phyloP scores from a whole-genome alignment of 2,888 invertebrate species.

The Atethmia centrago region DNA sequence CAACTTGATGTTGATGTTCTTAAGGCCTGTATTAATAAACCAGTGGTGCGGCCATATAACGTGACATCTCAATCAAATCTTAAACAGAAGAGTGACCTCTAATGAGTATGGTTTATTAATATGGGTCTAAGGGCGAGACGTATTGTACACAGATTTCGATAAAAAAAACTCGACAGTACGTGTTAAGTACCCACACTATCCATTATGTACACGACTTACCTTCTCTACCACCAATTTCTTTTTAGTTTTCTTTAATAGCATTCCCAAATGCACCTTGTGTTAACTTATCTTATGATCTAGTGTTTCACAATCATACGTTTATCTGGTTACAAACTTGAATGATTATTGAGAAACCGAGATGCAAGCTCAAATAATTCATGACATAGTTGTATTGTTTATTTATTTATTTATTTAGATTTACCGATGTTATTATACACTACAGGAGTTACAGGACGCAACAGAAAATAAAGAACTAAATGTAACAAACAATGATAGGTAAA shows the following conservation, averaged over 20 bases:
- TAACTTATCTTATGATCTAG: conserved; percentile 5
- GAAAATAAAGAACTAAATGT: too few species aligned
- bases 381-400: background rate
- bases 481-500: too few species aligned
- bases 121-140: background rate
- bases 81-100: background rate
- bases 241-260: conserved; percentile 20
- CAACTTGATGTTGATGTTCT: conserved; percentile 2
- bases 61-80: background rate
- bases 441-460: too few species aligned
- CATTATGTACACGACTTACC: conserved; percentile 43
- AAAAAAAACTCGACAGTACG: background rate
- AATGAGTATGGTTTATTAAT: conserved; percentile 8
- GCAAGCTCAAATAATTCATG: background rate
- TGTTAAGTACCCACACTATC: conserved; percentile 28
- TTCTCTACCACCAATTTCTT: conserved; percentile 30
- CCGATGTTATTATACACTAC: too few species aligned
- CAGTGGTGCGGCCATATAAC: background rate
- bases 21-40: background rate
- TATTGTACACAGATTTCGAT: conserved; percentile 20
- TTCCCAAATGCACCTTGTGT: conserved; percentile 42
- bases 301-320: conserved; percentile 20
- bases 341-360: conserved; percentile 9
- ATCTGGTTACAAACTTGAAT: conserved; percentile 30
- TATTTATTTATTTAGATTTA: too few species aligned